phyloP scores from a whole-genome alignment of 2,888 invertebrate species.

The Apodemia hepburni region DNA sequence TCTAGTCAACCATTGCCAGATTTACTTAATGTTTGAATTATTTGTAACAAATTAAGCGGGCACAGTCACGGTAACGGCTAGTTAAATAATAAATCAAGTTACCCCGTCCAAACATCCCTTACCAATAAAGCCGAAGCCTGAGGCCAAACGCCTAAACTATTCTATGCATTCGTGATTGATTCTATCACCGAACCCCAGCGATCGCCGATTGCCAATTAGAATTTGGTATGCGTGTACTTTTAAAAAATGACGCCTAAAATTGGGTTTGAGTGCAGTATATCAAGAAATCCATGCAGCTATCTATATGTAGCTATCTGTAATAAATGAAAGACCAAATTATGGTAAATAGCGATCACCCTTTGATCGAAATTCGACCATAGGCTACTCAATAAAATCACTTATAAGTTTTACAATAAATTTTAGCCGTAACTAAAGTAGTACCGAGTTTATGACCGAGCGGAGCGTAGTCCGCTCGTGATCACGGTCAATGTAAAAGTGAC shows the following conservation, averaged over 20 bases:
- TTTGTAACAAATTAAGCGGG: background rate
- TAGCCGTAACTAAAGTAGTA: too few species aligned
- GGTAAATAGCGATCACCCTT: too few species aligned
- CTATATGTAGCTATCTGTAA: too few species aligned
- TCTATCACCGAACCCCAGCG: slow-evolving; percentile 41
- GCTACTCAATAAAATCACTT: too few species aligned
- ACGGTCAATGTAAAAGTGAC: too few species aligned
- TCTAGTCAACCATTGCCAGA: too few species aligned
- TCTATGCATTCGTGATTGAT: slow-evolving; percentile 70
- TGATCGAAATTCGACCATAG: too few species aligned
- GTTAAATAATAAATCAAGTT: slow-evolving; percentile 25
- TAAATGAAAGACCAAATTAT: too few species aligned
- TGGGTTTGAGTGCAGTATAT: background rate
- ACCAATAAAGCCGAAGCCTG: slow-evolving; percentile 32
- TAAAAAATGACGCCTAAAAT: slow-evolving; percentile 1
- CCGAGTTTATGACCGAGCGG: too few species aligned
- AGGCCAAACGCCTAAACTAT: slow-evolving; percentile 45
- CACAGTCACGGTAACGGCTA: background rate
- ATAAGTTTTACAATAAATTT: too few species aligned
- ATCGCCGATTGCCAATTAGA: slow-evolving; percentile 32
- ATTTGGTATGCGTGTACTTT: slow-evolving; percentile 19
- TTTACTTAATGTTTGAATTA: background rate
- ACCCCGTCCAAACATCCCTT: slow-evolving; percentile 37
- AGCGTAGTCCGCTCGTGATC: too few species aligned
- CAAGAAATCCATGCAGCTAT: background rate